Evolutionary conservation across 53 echinoderm and acorn worm genomes (phyloP).

Genomic region (Apostichopus leukothele): DNA sequence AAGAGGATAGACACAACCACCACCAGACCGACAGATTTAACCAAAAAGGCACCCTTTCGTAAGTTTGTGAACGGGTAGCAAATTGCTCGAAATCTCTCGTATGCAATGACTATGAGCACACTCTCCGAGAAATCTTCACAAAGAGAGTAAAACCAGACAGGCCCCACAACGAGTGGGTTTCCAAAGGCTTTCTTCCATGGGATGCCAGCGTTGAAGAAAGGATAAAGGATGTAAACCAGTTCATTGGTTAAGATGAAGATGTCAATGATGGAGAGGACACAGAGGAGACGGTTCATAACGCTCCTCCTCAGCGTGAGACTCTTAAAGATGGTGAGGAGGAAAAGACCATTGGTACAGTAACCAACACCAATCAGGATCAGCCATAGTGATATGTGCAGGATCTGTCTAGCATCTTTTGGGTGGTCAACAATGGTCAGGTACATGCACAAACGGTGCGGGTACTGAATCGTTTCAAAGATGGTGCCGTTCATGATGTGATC

Average conservation of each 20-base stretch:
- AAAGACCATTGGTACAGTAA: conserved; percentile 32
- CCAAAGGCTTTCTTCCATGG: conserved; percentile 27
- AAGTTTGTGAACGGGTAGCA: conserved; percentile 26
- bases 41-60: conserved; percentile 16
- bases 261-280: conserved; percentile 29
- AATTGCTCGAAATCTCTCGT: conserved; percentile 32
- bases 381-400: conserved; percentile 30
- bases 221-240: conserved; percentile 32
- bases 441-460: conserved; percentile 38
- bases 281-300: conserved; percentile 38
- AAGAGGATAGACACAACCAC: conserved; percentile 11
- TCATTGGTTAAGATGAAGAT: conserved; percentile 43
- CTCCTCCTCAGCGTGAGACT: conserved; percentile 11
- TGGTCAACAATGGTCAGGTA: conserved; percentile 28
- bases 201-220: neutral
- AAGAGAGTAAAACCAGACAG: conserved; percentile 40
- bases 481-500: conserved; percentile 17
- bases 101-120: conserved; percentile 34
- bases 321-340: conserved; percentile 33
- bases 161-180: conserved; percentile 27
- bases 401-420: conserved; percentile 19
- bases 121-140: conserved; percentile 36
- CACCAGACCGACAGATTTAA: conserved; percentile 24
- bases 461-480: conserved; percentile 43
- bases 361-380: conserved; percentile 14